Evolutionary conservation across 2,797 vertebrate species (phyloP).

Genomic region (Chaenodraco wilsoni): DNA sequence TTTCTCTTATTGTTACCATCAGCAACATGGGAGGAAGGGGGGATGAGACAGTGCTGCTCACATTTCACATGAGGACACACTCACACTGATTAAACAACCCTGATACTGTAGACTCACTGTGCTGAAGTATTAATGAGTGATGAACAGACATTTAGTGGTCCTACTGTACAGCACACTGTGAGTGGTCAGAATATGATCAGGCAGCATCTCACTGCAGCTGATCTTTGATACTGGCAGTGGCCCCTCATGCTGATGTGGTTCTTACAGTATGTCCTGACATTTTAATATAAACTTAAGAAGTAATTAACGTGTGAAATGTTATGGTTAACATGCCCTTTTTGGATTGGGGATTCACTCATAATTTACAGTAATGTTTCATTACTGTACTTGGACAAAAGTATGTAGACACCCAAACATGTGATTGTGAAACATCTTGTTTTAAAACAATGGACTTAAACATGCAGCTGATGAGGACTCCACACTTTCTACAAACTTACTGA

Average conservation of each 20-base stretch:
- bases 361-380: neutral
- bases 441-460: neutral
- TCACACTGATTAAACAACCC: constrained; percentile 60
- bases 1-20: constrained; percentile 61
- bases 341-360: neutral
- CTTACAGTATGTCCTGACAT: neutral
- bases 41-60: constrained; percentile 39
- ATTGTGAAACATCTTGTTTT: neutral
- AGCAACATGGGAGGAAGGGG: constrained; percentile 44
- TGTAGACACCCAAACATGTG: constrained; percentile 10
- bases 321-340: neutral
- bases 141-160: constrained; percentile 51
- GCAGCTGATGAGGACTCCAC: neutral
- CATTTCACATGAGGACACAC: constrained; percentile 64
- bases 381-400: constrained; percentile 1
- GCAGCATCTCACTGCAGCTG: neutral
- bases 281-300: neutral
- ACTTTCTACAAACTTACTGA: neutral
- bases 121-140: constrained; percentile 77
- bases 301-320: neutral
- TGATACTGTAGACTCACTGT: constrained; percentile 56
- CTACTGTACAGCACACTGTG: constrained; percentile 30
- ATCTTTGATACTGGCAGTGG: neutral
- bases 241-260: neutral
- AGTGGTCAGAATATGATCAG: constrained; percentile 24